Evolutionary conservation across 2,888 invertebrate genomes (phyloP), one percentile per base, ranked within the genome.

Genomic region (Synergus gifuensis): DNA sequence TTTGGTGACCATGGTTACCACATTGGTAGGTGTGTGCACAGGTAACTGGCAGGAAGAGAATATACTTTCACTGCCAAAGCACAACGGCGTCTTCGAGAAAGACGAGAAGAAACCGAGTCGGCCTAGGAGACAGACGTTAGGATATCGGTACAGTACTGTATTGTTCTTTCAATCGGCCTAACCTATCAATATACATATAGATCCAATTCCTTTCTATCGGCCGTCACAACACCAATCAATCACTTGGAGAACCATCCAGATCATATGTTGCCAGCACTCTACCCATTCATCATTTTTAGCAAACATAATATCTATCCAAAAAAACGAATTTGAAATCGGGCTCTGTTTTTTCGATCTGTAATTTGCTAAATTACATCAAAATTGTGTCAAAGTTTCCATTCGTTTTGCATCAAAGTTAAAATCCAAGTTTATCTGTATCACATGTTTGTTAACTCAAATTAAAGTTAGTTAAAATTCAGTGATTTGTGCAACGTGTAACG

Each of bases 51-150:
- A 89, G 89, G 90, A 91, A 90, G 89, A 91, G 89, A 88, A 84
- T 81, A 80, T 82, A 91, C 92, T 92, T 92, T 92, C 92, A 92
- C 92, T 91, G 88, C 87, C 89, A 87, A 89, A 87, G 87, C 87
- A 83, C 85, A 86, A 83, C 83, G 84, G 85, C 87, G 88, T 85
- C 86, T 86, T 85, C 84, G 86, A 84, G 86, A 86, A 89, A 87
- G 85, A 89, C 85, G 86, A 88, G 83, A 87, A 87, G 83, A 86
- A 86, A 83, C 82, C 80, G 80, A 81, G 84, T 66, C 49, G 67
- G 58, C 76, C 82, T 81, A 79, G 84, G 86, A 79, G 83, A 79
- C 46, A 78, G 82, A 84, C 87, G 87, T 85, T 84, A 84, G 54
- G 54, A 49, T 86, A 87, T 88, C 85, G 86, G 85, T 84, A 84